Conservation (phyloP, 1,140 invertebrate species). For the Paraescarpia echinospica region DNA sequence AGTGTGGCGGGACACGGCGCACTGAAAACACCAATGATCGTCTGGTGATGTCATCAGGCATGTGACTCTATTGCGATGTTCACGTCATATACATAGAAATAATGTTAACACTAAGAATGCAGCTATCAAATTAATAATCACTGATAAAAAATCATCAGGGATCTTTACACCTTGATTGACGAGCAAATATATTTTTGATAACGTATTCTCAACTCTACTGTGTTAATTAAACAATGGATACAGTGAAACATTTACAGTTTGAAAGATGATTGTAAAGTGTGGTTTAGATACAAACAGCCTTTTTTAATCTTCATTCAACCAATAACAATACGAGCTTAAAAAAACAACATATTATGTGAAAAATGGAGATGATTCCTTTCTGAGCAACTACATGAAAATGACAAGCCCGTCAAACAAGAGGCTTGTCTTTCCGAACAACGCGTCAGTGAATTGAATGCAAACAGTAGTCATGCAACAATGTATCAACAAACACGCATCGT, state of each 20-base stretch:
- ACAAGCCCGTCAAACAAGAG: neutral
- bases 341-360: neutral
- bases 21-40: conserved; percentile 64
- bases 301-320: neutral
- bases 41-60: neutral
- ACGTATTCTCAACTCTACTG: neutral
- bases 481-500: neutral
- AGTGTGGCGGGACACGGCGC: conserved; percentile 88
- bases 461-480: neutral
- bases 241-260: neutral
- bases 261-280: neutral
- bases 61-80: neutral
- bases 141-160: neutral
- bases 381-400: neutral
- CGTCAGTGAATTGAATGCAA: neutral
- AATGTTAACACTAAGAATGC: neutral
- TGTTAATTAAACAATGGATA: neutral
- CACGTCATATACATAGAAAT: neutral
- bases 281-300: neutral
- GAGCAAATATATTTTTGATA: neutral
- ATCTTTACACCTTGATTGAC: neutral
- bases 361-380: neutral
- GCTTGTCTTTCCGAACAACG: neutral
- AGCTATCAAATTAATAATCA: neutral
- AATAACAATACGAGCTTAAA: neutral